Percentiles rank a stretch among this genome's conserved stretches.
Conservation (phyloP, 1,140 invertebrate genomes). For the Condylostylus longicornis region DNA sequence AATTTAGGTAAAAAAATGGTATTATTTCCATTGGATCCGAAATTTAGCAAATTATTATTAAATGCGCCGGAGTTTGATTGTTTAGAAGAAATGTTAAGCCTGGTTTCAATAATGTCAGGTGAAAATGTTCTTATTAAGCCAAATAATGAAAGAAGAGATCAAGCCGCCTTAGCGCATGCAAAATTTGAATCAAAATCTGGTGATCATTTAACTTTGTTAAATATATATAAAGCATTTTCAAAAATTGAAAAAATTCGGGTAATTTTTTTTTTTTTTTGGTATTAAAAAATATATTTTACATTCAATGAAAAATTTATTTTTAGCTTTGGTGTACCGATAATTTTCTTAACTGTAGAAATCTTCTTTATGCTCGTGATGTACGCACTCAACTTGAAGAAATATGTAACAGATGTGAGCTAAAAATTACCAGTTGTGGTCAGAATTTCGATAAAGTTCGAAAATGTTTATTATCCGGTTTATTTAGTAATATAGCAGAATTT, state of each 20-base stretch:
- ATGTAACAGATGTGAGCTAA: slow-evolving; percentile 52
- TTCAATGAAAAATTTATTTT: slow-evolving; percentile 16
- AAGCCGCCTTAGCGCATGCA: slow-evolving; percentile 47
- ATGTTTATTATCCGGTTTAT: slow-evolving; percentile 67
- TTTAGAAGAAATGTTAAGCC: slow-evolving; percentile 58
- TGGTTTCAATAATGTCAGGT: slow-evolving; percentile 43
- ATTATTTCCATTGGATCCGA: slow-evolving; percentile 82
- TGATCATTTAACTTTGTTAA: slow-evolving; percentile 84
- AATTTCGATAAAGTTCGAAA: slow-evolving; percentile 57
- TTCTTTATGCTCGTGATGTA: slow-evolving; percentile 67
- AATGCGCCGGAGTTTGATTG: slow-evolving; percentile 62
- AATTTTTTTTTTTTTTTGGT: slow-evolving; percentile 12
- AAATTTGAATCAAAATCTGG: slow-evolving; percentile 80
- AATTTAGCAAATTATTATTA: slow-evolving; percentile 71
- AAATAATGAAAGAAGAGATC: slow-evolving; percentile 40
- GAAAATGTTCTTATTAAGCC: slow-evolving; percentile 45
- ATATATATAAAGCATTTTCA: slow-evolving; percentile 69
- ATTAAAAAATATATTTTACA: neutral
- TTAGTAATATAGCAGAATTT: slow-evolving; percentile 82
- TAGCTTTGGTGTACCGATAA: slow-evolving; percentile 84
- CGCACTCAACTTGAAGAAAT: slow-evolving; percentile 68
- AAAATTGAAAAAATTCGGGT: slow-evolving; percentile 59
- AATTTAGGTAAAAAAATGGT: slow-evolving; percentile 71
- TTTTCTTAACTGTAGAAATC: slow-evolving; percentile 71
- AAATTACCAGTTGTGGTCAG: slow-evolving; percentile 54